These are phyloP conservation scores for Dryas iulia DNA, from an alignment of 1,140 invertebrate genomes.

Conservation along the genomic window DNA sequence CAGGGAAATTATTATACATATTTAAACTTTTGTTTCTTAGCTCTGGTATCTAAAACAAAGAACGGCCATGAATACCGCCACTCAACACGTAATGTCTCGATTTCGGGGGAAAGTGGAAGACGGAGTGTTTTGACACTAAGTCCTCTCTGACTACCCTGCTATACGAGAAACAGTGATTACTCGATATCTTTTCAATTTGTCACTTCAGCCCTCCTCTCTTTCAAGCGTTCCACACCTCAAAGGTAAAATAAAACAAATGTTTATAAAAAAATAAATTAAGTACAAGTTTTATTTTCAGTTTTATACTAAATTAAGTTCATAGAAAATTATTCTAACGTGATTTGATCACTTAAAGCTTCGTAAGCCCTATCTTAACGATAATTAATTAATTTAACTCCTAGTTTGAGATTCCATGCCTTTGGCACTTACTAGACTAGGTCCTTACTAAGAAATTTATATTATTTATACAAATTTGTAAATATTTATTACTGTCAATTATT, in stretches of 20 bases:
- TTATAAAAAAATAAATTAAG: conserved; percentile 42
- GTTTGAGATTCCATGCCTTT: conserved; percentile 70
- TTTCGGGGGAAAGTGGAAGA: too few relatives aligned
- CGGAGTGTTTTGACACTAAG: too few relatives aligned
- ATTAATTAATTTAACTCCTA: conserved; percentile 45
- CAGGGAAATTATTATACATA: too few relatives aligned
- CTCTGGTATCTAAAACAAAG: too few relatives aligned
- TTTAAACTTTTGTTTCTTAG: too few relatives aligned
- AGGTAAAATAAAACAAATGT: conserved; percentile 27
- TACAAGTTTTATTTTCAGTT: conserved; percentile 46
- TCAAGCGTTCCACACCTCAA: neutral
- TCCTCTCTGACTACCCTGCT: too few relatives aligned
- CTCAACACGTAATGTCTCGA: too few relatives aligned
- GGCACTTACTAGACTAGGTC: conserved; percentile 68
- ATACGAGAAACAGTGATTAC: too few relatives aligned
- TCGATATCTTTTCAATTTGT: too few relatives aligned
- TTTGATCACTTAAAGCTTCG: conserved; percentile 69
- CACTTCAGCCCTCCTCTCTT: too few relatives aligned
- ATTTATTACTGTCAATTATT: too few relatives aligned
- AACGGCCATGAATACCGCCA: too few relatives aligned
- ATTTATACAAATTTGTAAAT: neutral
- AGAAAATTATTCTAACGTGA: conserved; percentile 36
- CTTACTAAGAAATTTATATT: conserved; percentile 34
- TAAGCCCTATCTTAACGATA: conserved; percentile 49
- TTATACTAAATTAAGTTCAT: neutral